phyloP scores from a whole-genome alignment of 2,113 vertebrate genomes.

The Lonchura striata region DNA sequence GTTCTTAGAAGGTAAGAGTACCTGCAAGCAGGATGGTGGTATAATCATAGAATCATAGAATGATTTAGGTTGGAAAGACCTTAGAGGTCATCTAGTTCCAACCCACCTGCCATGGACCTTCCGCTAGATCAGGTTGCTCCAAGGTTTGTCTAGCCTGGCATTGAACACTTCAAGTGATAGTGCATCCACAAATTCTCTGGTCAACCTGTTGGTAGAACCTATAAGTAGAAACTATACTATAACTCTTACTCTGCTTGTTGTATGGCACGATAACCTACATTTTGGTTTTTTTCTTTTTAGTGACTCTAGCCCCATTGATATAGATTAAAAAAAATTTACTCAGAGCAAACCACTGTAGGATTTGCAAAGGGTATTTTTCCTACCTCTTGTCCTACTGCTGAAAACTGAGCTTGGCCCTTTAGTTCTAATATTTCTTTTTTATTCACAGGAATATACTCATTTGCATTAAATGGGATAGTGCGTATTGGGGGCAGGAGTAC shows the following conservation, averaged over 20 bases:
- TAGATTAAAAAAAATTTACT: neutral
- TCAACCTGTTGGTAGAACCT: neutral
- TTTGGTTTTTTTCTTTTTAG: neutral
- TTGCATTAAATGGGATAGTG: constrained; percentile 80
- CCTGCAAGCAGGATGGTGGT: neutral
- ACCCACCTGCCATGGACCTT: neutral
- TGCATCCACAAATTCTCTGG: neutral
- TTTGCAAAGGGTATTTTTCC: neutral
- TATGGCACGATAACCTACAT: neutral
- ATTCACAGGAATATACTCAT: constrained; percentile 81
- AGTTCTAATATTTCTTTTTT: neutral
- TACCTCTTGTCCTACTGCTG: neutral
- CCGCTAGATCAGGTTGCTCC: neutral
- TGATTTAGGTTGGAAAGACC: neutral
- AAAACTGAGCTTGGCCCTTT: neutral
- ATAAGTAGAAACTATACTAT: neutral
- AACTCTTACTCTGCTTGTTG: neutral
- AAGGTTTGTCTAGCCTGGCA: neutral
- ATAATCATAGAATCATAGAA: neutral
- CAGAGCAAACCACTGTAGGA: neutral
- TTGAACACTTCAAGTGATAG: neutral
- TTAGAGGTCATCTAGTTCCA: neutral
- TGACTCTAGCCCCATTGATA: neutral
- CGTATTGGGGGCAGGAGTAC: constrained; percentile 89
- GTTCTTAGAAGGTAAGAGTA: constrained; percentile 91